Evolutionary conservation across 2,888 invertebrate genomes (phyloP).

Genomic region (Epistrophe grossulariae): DNA sequence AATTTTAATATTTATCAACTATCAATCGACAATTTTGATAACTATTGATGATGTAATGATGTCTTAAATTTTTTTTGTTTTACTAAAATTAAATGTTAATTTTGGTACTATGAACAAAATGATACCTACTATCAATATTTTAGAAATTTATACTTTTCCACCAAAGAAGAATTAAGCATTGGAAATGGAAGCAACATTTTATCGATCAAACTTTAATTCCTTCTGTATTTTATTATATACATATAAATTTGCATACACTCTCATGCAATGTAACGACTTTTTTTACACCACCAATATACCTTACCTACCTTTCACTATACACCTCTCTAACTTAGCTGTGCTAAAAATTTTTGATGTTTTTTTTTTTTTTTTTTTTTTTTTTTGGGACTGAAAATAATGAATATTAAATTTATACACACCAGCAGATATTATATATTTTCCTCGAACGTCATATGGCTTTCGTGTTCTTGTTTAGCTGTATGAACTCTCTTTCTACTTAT

Average conservation of each 20-base stretch:
- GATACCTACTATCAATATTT: no score
- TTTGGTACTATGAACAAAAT: no score
- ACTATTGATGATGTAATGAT: no score
- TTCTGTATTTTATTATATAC: constrained; percentile 9
- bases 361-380: constrained; percentile 6
- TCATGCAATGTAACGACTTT: constrained; percentile 15
- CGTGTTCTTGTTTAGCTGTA: neutral
- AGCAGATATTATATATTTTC: neutral
- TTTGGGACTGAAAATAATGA: constrained; percentile 30
- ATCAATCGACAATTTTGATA: no score
- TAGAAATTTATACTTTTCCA: neutral
- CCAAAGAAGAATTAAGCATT: neutral
- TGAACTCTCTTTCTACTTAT: neutral
- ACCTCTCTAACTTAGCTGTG: neutral
- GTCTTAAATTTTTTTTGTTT: no score
- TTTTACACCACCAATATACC: neutral
- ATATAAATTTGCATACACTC: constrained; percentile 15
- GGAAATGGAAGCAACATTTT: neutral
- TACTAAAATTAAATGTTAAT: no score
- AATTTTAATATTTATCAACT: no score
- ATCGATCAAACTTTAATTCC: constrained; percentile 41
- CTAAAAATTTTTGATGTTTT: neutral
- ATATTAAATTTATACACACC: constrained; percentile 18
- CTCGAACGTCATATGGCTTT: constrained; percentile 16
- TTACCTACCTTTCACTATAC: neutral